These are phyloP conservation scores for Serripes groenlandicus DNA, from an alignment of 2,888 invertebrate genomes.

Conservation along the genomic window DNA sequence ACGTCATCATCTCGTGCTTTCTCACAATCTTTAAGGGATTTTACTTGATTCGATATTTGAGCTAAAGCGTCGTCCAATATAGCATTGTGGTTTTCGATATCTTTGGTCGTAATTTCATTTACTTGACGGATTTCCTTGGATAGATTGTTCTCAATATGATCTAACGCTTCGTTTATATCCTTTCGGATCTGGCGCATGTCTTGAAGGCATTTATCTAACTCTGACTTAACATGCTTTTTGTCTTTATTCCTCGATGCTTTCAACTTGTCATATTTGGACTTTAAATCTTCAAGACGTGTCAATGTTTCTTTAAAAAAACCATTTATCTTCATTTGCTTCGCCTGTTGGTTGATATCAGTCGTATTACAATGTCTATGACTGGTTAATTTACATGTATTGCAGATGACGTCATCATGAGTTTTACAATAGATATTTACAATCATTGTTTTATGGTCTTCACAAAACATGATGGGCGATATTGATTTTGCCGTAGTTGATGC, in stretches of 20 bases:
- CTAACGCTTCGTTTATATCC: neutral
- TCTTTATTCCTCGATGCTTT: neutral
- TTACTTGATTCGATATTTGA: neutral
- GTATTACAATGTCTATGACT: neutral
- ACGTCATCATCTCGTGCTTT: constrained; percentile 6
- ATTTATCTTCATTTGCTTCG: neutral
- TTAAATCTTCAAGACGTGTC: neutral
- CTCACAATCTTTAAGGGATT: neutral
- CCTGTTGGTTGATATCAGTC: neutral
- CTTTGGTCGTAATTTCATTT: neutral
- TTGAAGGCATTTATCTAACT: neutral
- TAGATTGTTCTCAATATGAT: neutral
- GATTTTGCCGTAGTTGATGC: neutral
- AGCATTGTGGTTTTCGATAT: neutral
- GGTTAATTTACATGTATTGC: neutral
- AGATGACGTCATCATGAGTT: constrained; percentile 10
- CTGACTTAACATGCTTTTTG: neutral
- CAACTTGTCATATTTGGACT: neutral
- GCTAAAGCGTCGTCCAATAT: neutral
- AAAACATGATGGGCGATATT: neutral
- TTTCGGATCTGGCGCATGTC: neutral
- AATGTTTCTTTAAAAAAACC: neutral
- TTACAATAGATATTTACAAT: neutral
- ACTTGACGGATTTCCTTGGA: neutral
- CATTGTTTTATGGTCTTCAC: constrained; percentile 1